Evolutionary conservation across 2,113 vertebrate species (phyloP), one percentile per base, ranked within the genome.

Genomic region (Notarius quadriscutis): DNA sequence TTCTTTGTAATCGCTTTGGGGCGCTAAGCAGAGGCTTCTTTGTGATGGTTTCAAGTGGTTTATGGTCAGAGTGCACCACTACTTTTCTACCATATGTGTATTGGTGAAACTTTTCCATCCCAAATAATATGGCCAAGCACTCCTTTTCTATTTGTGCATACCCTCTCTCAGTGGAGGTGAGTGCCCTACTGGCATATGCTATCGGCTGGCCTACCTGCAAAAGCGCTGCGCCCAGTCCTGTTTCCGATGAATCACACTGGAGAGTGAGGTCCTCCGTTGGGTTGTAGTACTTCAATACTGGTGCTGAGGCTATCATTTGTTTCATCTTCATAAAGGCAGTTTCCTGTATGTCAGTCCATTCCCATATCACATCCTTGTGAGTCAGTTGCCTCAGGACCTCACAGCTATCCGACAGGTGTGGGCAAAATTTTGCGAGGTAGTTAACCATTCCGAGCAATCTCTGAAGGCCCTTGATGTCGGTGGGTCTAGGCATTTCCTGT

Each of bases 61-160:
- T 91, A 62, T 89, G 90, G 69, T 89, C 87, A 2, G 74, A 84
- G 4, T 91, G 84, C 30, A 91, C 87, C 34, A 30, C 57, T 18
- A 90, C 57, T n/a, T 83, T 67, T 5, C 85, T 50, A 25, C 85
- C 88, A 60, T 88, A 88, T 1, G 88, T 89, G 65, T 87, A 62
- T 20, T 62, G 60, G 60, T 62, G 60, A 25, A 62, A 62, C 25
- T 62, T 62, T 20, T 62, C 60, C 60, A 62, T 25, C 25, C 60
- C 20, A 62, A 62, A 62, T 22, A 62, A 6, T 2, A 62, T 62
- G 22, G 60, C 60, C 30, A 30, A 30, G 30, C 30, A 30, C 30
- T 30, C 30, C 30, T 30, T 30, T 30, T 30, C 30, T 30, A 30
- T 30, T 30, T 30, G 30, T 30, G 30, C 30, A 30, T 30, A 30